These are phyloP conservation scores for Aleiodes sp. DNA, from an alignment of 1,140 invertebrate genomes.

Conservation along the genomic window DNA sequence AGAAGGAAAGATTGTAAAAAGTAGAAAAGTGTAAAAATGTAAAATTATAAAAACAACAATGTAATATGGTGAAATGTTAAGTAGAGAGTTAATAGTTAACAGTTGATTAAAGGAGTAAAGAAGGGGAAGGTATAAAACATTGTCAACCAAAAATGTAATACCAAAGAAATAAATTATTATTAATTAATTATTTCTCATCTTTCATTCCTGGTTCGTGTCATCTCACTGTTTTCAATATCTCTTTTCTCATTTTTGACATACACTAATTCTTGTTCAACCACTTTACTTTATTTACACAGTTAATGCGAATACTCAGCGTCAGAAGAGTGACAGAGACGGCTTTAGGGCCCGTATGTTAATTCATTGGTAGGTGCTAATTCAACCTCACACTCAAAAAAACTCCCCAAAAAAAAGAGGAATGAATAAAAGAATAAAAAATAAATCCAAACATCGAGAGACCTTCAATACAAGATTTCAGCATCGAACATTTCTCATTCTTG, in stretches of 20 bases:
- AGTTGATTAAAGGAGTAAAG: no score
- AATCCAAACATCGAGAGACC: not conserved
- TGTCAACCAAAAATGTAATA: no score
- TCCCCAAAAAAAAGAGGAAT: not conserved
- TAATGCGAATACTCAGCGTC: slow-evolving; percentile 52
- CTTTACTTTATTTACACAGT: slow-evolving; percentile 59
- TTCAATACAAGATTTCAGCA: not conserved
- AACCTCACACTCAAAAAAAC: slow-evolving; percentile 6
- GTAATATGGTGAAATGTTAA: no score
- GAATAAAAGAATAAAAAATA: not conserved
- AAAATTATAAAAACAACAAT: no score
- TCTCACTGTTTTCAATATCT: not conserved
- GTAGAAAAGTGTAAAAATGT: no score
- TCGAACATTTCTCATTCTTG: not conserved
- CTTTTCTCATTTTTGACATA: slow-evolving; percentile 21
- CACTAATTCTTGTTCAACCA: slow-evolving; percentile 54
- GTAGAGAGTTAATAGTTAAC: no score
- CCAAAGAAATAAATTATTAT: no score
- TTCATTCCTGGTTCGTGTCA: not conserved
- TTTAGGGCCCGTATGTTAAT: slow-evolving; percentile 30
- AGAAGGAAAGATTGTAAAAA: no score
- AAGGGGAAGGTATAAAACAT: no score
- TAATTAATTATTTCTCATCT: not conserved
- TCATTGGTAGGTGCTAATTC: slow-evolving; percentile 35
- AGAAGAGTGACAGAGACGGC: not conserved